Evolutionary conservation across 2,888 invertebrate genomes (phyloP).

Genomic region (Drosophila longiperda): DNA sequence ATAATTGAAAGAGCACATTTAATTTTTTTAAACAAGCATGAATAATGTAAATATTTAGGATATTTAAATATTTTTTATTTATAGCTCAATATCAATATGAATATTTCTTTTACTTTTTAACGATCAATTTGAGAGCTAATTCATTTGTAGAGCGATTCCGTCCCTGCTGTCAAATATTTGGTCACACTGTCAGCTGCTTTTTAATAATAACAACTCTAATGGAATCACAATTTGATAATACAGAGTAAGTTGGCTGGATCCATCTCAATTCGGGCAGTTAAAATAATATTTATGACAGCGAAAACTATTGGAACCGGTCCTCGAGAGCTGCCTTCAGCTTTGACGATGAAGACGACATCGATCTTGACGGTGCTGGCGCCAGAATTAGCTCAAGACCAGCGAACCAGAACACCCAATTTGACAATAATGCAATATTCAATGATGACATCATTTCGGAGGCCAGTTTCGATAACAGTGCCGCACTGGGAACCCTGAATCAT

Average conservation of each 20-base stretch:
- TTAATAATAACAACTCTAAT: constrained; percentile 27
- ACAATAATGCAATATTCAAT: constrained; percentile 70
- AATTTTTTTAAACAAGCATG: background rate
- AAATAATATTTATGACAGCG: constrained; percentile 85
- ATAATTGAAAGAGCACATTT: background rate
- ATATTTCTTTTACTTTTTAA: background rate
- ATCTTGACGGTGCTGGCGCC: constrained; percentile 8
- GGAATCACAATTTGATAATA: constrained; percentile 55
- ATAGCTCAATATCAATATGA: background rate
- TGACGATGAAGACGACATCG: constrained; percentile 90
- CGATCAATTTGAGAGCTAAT: background rate
- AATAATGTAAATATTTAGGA: background rate
- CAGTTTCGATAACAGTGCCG: constrained; percentile 81
- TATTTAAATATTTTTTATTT: background rate
- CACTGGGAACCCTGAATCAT: constrained; percentile 72
- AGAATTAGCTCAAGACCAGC: constrained; percentile 14
- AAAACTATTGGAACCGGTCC: constrained; percentile 92
- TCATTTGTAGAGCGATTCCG: background rate
- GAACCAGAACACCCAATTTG: constrained; percentile 55
- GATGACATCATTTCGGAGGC: constrained; percentile 84
- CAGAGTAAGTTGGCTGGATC: constrained; percentile 32
- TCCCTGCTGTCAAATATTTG: constrained; percentile 2
- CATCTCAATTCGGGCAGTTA: background rate
- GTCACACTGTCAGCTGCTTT: constrained; percentile 45
- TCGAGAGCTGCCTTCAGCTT: constrained; percentile 91